Conservation (phyloP, 1,140 invertebrate genomes). For the Apis florea region DNA sequence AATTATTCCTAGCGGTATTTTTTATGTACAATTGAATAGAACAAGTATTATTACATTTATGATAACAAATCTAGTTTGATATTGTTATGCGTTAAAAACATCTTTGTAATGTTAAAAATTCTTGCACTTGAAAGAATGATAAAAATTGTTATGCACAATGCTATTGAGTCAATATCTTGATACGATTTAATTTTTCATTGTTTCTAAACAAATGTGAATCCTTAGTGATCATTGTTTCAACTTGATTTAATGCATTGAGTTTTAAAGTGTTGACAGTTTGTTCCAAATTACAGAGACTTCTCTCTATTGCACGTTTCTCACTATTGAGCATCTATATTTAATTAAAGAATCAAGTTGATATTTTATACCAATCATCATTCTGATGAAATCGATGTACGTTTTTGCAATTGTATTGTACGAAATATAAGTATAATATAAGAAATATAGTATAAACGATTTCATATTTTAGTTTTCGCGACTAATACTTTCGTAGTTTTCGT, state of each 20-base stretch:
- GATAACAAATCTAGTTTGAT: slow-evolving; percentile 23
- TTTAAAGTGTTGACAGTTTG: slow-evolving; percentile 63
- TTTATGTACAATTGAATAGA: slow-evolving; percentile 39
- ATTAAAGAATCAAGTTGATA: slow-evolving; percentile 49
- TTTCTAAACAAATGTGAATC: slow-evolving; percentile 59
- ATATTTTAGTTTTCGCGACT: neutral
- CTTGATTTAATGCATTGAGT: slow-evolving; percentile 64
- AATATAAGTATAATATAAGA: slow-evolving; percentile 19
- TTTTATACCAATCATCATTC: slow-evolving; percentile 14
- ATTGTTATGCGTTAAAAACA: slow-evolving; percentile 15
- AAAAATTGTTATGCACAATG: slow-evolving; percentile 16
- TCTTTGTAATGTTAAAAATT: slow-evolving; percentile 35
- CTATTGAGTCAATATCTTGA: slow-evolving; percentile 56
- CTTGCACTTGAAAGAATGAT: neutral
- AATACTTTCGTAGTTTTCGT: neutral
- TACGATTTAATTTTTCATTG: slow-evolving; percentile 65
- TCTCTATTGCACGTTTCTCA: slow-evolving; percentile 70
- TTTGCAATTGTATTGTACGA: slow-evolving; percentile 32
- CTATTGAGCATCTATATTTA: slow-evolving; percentile 68
- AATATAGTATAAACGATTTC: neutral
- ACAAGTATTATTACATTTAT: slow-evolving; percentile 37
- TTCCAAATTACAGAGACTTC: slow-evolving; percentile 68
- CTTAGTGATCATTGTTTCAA: slow-evolving; percentile 59
- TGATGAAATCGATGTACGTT: slow-evolving; percentile 28
- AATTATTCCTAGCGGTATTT: slow-evolving; percentile 34